Conservation (phyloP, 2,797 vertebrate species). For the Cossypha dichroa region DNA sequence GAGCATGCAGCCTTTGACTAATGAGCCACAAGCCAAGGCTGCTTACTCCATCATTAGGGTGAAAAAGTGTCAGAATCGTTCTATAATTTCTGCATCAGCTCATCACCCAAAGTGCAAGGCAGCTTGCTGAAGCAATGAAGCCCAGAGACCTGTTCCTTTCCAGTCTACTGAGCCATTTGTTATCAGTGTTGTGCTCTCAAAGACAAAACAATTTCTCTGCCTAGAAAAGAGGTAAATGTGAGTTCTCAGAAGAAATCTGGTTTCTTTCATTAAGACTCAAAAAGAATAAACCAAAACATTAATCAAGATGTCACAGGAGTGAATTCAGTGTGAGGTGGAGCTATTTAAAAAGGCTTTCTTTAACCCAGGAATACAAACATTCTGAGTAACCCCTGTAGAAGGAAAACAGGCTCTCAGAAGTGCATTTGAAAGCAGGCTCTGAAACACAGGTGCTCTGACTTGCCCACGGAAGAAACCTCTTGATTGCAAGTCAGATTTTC, state of each 20-base stretch:
- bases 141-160: background rate
- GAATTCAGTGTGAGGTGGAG: background rate
- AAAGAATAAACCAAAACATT: background rate
- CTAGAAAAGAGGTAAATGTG: background rate
- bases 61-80: background rate
- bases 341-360: background rate
- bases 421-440: background rate
- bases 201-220: background rate
- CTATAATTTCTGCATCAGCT: background rate
- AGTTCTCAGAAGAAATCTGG: background rate
- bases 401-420: background rate
- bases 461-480: background rate
- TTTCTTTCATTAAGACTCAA: background rate
- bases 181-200: background rate
- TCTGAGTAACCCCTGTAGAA: background rate
- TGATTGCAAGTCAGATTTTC: background rate
- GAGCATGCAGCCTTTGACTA: background rate
- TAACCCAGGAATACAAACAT: background rate
- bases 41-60: background rate
- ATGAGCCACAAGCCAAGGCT: background rate
- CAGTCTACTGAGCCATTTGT: background rate
- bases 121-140: background rate
- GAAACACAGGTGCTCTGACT: background rate
- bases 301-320: background rate
- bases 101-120: background rate